Percentiles rank a stretch among this genome's conserved stretches.
phyloP scores from a whole-genome alignment of 2,113 vertebrate species.

The Hymenochirus boettgeri region DNA sequence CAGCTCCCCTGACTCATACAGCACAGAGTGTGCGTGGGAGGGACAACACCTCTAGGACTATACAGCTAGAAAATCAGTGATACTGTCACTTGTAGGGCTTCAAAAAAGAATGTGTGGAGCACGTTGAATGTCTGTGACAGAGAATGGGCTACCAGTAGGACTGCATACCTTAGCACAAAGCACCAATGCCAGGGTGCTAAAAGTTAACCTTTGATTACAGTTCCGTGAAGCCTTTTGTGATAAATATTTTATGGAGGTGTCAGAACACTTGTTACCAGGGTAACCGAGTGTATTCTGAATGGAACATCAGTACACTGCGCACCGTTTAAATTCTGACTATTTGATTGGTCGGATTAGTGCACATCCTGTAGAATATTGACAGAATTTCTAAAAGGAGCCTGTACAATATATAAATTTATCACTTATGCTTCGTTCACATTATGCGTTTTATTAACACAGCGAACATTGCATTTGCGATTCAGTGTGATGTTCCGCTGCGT shows the following conservation, averaged over 20 bases:
- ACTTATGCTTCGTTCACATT: too few relatives aligned
- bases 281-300: slow-evolving; percentile 26
- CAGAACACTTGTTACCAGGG: slow-evolving; percentile 31
- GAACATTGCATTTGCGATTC: too few relatives aligned
- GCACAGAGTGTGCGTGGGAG: slow-evolving; percentile 42
- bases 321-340: slow-evolving; percentile 21
- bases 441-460: too few relatives aligned
- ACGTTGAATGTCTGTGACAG: slow-evolving; percentile 2
- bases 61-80: slow-evolving; percentile 26
- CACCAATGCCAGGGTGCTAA: background rate
- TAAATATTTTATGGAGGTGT: slow-evolving; percentile 21
- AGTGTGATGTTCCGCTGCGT: too few relatives aligned
- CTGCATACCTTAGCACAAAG: background rate
- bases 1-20: slow-evolving; percentile 36
- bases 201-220: slow-evolving; percentile 22
- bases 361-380: too few relatives aligned
- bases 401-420: too few relatives aligned
- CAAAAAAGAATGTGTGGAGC: slow-evolving; percentile 18
- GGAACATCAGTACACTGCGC: slow-evolving; percentile 19
- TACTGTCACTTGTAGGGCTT: slow-evolving; percentile 7
- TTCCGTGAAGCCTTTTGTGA: slow-evolving; percentile 19
- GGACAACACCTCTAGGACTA: slow-evolving; percentile 35
- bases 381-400: too few relatives aligned
- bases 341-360: slow-evolving; percentile 11
- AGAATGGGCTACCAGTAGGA: background rate